A percentile compares a stretch with the other conserved stretches of the same genome.
Conservation (phyloP, 2,113 vertebrate genomes). For the Scalopus aquaticus region DNA sequence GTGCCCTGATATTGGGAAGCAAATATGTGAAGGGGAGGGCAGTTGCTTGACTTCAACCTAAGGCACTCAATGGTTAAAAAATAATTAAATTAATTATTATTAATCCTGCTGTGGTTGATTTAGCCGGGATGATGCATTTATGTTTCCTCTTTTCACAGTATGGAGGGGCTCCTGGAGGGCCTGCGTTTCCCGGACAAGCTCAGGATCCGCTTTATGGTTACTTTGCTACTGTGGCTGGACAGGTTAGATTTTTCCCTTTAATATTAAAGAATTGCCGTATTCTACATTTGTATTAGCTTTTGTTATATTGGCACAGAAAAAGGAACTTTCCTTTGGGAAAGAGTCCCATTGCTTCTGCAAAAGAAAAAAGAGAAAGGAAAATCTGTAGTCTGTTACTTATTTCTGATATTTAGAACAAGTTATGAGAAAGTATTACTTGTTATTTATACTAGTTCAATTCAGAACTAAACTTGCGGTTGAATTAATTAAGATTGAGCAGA, state of each 20-base stretch:
- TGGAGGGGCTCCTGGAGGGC: conserved; percentile 87
- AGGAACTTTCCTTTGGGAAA: background rate
- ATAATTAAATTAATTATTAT: background rate
- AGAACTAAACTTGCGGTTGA: conserved; percentile 31
- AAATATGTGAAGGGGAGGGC: background rate
- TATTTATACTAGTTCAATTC: background rate
- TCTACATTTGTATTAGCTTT: background rate
- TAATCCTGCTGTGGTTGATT: too few relatives aligned
- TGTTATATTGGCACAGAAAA: background rate
- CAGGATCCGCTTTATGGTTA: conserved; percentile 89
- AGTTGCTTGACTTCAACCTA: background rate
- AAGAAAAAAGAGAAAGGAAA: background rate
- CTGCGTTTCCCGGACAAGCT: conserved; percentile 84
- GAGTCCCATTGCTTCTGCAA: background rate
- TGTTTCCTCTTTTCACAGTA: conserved; percentile 78
- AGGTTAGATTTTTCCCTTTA: conserved; percentile 77
- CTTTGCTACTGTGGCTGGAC: conserved; percentile 87
- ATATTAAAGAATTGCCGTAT: background rate
- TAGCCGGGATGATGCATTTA: background rate
- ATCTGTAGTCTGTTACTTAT: background rate
- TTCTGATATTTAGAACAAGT: background rate
- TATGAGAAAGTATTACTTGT: background rate
- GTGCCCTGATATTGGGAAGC: background rate
- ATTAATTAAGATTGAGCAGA: background rate
- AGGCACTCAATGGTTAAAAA: background rate